Conservation (phyloP, 2,888 invertebrate genomes). For the Lypha dubia region DNA sequence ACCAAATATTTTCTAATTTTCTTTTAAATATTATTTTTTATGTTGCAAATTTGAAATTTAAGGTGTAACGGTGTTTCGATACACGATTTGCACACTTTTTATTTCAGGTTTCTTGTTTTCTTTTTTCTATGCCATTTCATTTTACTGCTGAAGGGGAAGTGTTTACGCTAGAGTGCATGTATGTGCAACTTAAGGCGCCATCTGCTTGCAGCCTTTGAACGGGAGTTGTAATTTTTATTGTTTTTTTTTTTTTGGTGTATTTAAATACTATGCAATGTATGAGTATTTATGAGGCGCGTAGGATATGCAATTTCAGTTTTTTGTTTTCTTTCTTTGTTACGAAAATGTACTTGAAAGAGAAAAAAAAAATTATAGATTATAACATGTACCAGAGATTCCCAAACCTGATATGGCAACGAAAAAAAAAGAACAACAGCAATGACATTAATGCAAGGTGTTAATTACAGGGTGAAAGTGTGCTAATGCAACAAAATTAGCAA, state of each 20-base stretch:
- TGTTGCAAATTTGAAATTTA: constrained; percentile 47
- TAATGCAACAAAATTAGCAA: too few relatives aligned
- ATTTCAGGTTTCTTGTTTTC: constrained; percentile 33
- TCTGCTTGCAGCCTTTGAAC: constrained; percentile 45
- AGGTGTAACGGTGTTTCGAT: constrained; percentile 62
- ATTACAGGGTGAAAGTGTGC: too few relatives aligned
- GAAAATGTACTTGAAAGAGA: constrained; percentile 12
- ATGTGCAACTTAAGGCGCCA: constrained; percentile 68
- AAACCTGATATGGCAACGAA: background rate
- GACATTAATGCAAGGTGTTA: background rate
- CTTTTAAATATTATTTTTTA: constrained; percentile 53
- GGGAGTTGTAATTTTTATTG: constrained; percentile 18
- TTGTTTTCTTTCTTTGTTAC: constrained; percentile 8
- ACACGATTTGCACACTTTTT: constrained; percentile 61
- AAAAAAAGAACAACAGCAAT: background rate
- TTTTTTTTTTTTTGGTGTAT: constrained; percentile 13
- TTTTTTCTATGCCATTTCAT: background rate
- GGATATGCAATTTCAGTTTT: constrained; percentile 27
- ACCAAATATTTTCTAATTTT: constrained; percentile 53
- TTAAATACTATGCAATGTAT: constrained; percentile 13
- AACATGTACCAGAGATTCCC: constrained; percentile 2
- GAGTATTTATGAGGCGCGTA: constrained; percentile 43
- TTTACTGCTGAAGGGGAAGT: background rate
- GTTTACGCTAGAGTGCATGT: constrained; percentile 14
- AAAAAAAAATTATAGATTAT: constrained; percentile 15